Base-by-base conservation (phyloP, 2,797 vertebrate genomes). In the Rhodeus uyekii region DNA sequence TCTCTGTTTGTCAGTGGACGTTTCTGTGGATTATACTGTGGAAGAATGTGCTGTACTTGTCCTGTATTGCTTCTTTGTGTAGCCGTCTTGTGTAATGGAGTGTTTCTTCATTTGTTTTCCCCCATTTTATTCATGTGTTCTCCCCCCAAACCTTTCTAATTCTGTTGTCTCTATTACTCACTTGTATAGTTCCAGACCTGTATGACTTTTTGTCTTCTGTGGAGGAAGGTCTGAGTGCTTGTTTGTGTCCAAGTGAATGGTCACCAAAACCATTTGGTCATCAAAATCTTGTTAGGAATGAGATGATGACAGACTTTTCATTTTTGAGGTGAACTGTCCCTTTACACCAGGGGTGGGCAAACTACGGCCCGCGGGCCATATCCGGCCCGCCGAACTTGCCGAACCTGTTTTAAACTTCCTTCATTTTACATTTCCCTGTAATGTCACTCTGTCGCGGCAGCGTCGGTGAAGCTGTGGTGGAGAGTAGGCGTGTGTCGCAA, bases 1-100 rank as follows among this genome's bases (percentile, higher is more conserved):
- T 68, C 89, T 86, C 91, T 78, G 67, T 63, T 42, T 81, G 88
- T 91, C 71, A 88, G 86, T 82, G 85, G 84, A 90, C 79, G 76
- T 55, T 75, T 14, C 16, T 85, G 65, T 87, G 60, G 64, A 80
- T 71, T 79, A 50, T 80, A 44, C 65, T 83, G 76, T 80, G 85
- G 71, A 71, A 81, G 64, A 83, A 61, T 63, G 27, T 77, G 36
- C 38, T 76, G 58, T 73, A 63, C 44, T 73, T 84, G 53, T 69
- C 55, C 8, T 79, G 29, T 65, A 24, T 32, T 12, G 80, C 9
- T 76, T n/a, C 10, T 48, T 64, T 58, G 80, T 80, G n/a, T 83
- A 2, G n/a, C 68, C 72, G 29, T 42, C 34, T 44, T 58, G 12
- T 69, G 78, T 87, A 16, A 67, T n/a, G 81, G 7, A 42, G 29